These are phyloP conservation scores for Corythaeola cristata DNA, from an alignment of 2,113 vertebrate genomes.

Conservation along the genomic window DNA sequence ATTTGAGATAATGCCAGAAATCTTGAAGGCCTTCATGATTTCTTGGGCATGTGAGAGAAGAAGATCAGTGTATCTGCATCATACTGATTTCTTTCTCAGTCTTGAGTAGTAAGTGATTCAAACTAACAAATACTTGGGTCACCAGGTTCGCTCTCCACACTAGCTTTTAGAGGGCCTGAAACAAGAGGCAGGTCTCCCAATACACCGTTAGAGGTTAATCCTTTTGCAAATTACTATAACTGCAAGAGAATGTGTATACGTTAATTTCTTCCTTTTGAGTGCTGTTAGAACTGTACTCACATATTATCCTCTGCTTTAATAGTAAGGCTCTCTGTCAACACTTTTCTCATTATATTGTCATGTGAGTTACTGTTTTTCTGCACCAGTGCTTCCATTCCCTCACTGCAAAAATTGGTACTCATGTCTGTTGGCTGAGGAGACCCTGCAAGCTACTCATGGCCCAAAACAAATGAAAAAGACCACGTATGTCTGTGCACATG, in stretches of 20 bases:
- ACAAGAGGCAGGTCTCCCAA: not conserved
- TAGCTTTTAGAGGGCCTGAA: not conserved
- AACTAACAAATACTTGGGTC: not conserved
- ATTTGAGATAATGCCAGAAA: not conserved
- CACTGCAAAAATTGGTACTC: not conserved
- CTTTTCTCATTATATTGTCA: not conserved
- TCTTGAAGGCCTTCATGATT: not conserved
- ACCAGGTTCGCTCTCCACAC: not conserved
- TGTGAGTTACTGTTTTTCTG: not conserved
- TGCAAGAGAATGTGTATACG: not conserved
- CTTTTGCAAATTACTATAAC: not conserved
- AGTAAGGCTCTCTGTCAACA: not conserved
- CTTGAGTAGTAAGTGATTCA: not conserved
- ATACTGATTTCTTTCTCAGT: not conserved
- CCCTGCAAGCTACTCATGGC: not conserved
- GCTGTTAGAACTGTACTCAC: not conserved
- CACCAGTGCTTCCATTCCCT: not conserved
- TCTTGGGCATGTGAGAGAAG: not conserved
- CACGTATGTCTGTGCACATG: fast-evolving
- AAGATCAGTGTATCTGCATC: not conserved
- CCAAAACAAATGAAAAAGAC: not conserved
- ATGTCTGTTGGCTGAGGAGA: not conserved
- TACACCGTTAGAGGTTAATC: not conserved
- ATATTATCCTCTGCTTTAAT: not conserved
- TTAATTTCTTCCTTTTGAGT: not conserved